Conservation (phyloP, 2,113 vertebrate species). For the Hippoglossus stenolepis region DNA sequence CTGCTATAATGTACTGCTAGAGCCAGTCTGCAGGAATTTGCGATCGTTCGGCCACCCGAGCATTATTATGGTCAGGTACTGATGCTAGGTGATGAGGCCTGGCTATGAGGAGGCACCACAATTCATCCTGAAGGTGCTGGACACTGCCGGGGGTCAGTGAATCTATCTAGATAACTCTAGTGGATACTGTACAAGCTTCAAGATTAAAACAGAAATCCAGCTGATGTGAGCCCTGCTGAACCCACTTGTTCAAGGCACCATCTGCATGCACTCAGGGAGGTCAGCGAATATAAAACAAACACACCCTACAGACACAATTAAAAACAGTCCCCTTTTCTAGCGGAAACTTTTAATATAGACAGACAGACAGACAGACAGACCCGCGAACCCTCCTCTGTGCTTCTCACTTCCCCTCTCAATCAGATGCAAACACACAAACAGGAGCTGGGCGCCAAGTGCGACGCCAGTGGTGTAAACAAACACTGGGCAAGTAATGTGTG, state of each 20-base stretch:
- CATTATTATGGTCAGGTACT: background rate
- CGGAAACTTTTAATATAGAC: constrained; percentile 54
- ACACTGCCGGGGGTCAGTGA: constrained; percentile 8
- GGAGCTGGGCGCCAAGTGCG: constrained; percentile 2
- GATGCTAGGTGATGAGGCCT: background rate
- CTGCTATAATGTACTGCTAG: background rate
- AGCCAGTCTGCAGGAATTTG: constrained; percentile 12
- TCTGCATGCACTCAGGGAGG: constrained; percentile 57
- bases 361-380: constrained; percentile 45
- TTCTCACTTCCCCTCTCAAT: constrained; percentile 19
- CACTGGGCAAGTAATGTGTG: constrained; percentile 28
- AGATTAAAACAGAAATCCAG: background rate
- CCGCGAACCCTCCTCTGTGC: constrained; percentile 18
- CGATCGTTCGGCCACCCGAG: background rate
- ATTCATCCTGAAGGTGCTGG: constrained; percentile 3
- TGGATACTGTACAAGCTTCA: constrained; percentile 12
- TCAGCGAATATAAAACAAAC: constrained; percentile 53
- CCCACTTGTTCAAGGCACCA: constrained; percentile 43
- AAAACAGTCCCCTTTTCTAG: constrained; percentile 40
- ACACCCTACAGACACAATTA: constrained; percentile 70
- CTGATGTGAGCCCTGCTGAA: constrained; percentile 9
- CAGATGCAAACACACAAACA: constrained; percentile 24
- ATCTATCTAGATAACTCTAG: constrained; percentile 18
- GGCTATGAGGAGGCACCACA: background rate
- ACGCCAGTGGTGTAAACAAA: constrained; percentile 54